Evolutionary conservation across 2,888 invertebrate species (phyloP).

Genomic region (Aspidapion aeneum): DNA sequence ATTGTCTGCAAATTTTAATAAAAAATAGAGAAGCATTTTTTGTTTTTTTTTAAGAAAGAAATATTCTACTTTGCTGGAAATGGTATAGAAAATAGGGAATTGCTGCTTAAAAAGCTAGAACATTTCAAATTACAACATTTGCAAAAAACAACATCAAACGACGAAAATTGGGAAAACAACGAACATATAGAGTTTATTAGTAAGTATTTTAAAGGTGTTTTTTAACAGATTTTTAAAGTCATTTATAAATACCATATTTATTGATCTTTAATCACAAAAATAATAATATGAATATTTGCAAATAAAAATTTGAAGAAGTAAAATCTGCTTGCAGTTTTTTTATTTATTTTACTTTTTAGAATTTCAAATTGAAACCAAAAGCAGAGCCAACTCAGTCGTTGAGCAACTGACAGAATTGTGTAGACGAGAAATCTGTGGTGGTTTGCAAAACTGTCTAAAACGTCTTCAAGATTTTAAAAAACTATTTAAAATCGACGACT

Average conservation of each 20-base stretch:
- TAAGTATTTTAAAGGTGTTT: constrained; percentile 30
- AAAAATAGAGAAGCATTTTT: too few relatives aligned
- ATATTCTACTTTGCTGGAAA: constrained; percentile 37
- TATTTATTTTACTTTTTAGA: constrained; percentile 27
- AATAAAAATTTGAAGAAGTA: too few relatives aligned
- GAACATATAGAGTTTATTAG: constrained; percentile 37
- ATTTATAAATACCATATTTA: too few relatives aligned
- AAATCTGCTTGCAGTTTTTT: neutral
- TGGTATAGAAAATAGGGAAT: constrained; percentile 31
- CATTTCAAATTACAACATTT: constrained; percentile 35
- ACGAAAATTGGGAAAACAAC: constrained; percentile 32
- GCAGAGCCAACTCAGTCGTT: constrained; percentile 33
- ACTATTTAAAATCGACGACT: constrained; percentile 39
- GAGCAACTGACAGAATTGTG: constrained; percentile 39
- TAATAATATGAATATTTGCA: too few relatives aligned
- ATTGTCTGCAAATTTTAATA: too few relatives aligned
- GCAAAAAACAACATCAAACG: constrained; percentile 32
- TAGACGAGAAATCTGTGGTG: constrained; percentile 32
- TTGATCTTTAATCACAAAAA: too few relatives aligned
- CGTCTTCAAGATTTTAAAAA: constrained; percentile 37
- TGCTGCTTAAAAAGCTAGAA: constrained; percentile 31
- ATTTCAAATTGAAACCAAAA: constrained; percentile 38
- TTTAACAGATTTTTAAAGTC: constrained; percentile 1
- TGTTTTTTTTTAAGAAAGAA: constrained; percentile 33
- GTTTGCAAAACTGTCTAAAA: constrained; percentile 29